phyloP scores from a whole-genome alignment of 2,888 invertebrate species.

The Nomada flava region DNA sequence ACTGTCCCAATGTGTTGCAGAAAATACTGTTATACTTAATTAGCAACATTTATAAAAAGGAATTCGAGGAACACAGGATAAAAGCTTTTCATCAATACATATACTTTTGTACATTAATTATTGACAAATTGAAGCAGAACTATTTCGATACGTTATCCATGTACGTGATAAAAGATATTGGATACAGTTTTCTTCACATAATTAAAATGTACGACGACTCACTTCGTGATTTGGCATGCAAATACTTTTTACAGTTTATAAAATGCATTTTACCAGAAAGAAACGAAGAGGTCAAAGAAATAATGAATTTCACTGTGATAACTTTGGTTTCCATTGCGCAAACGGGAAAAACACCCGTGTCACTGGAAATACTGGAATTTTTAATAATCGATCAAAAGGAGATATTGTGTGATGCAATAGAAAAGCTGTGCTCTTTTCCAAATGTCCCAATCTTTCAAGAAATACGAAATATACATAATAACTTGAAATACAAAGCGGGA shows the following conservation, averaged over 20 bases:
- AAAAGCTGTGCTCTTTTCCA: conserved; percentile 86
- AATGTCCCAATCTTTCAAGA: conserved; percentile 78
- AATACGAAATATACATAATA: conserved; percentile 78
- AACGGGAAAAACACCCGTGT: conserved; percentile 68
- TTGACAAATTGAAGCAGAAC: conserved; percentile 81
- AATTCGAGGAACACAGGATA: conserved; percentile 85
- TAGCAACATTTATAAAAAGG: conserved; percentile 84
- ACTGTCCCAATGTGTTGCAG: conserved; percentile 85
- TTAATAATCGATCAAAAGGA: conserved; percentile 85
- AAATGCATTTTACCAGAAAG: conserved; percentile 84
- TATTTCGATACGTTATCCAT: conserved; percentile 84
- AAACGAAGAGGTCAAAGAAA: conserved; percentile 83
- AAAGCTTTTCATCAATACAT: conserved; percentile 86
- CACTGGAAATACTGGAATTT: conserved; percentile 85
- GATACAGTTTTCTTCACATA: conserved; percentile 85
- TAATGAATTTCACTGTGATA: conserved; percentile 86
- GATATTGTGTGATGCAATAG: conserved; percentile 84
- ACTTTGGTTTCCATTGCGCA: conserved; percentile 85
- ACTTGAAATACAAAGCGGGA: conserved; percentile 78
- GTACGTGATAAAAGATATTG: conserved; percentile 86
- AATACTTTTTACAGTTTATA: conserved; percentile 85
- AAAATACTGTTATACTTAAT: conserved; percentile 85
- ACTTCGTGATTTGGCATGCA: conserved; percentile 69
- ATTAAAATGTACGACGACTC: conserved; percentile 83
- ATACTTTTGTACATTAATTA: conserved; percentile 84